Percentiles rank a stretch among this genome's conserved stretches.
Conservation (phyloP, 2,113 vertebrate genomes). For the Carettochelys insculpta region DNA sequence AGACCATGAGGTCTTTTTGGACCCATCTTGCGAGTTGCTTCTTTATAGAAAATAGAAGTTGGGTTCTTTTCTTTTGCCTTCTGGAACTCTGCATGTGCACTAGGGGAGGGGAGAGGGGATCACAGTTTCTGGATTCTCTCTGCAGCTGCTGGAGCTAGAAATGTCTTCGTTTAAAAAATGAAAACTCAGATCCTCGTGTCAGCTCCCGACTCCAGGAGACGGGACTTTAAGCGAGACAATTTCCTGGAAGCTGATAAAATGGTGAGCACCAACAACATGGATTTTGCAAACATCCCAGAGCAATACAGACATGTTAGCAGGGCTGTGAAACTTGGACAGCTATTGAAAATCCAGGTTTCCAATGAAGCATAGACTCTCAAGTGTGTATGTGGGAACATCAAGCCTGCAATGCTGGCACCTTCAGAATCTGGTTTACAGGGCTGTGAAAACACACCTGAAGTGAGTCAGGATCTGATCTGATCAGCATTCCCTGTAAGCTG, state of each 20-base stretch:
- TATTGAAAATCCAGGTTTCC: background rate
- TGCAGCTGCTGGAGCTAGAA: background rate
- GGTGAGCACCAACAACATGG: background rate
- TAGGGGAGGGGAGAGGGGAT: background rate
- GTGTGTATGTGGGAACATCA: no score
- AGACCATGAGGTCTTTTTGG: slow-evolving; percentile 1
- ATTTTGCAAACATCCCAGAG: background rate
- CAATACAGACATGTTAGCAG: background rate
- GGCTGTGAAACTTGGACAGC: background rate
- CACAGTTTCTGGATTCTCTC: background rate
- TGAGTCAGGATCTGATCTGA: background rate
- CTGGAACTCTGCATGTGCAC: slow-evolving; percentile 4
- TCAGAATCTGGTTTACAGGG: no score
- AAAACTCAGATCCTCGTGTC: background rate
- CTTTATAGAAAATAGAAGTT: background rate
- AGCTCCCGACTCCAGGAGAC: background rate
- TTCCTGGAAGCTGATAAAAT: background rate
- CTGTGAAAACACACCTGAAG: background rate
- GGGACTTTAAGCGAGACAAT: background rate
- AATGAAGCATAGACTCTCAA: background rate
- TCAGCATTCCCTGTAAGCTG: no score
- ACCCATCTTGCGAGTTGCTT: background rate
- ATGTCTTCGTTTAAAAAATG: background rate
- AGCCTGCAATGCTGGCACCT: no score
- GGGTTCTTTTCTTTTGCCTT: background rate